Evolutionary conservation across 1,140 invertebrate genomes (phyloP), one percentile per base, ranked within the genome.

Genomic region (Nomia melanderi): DNA sequence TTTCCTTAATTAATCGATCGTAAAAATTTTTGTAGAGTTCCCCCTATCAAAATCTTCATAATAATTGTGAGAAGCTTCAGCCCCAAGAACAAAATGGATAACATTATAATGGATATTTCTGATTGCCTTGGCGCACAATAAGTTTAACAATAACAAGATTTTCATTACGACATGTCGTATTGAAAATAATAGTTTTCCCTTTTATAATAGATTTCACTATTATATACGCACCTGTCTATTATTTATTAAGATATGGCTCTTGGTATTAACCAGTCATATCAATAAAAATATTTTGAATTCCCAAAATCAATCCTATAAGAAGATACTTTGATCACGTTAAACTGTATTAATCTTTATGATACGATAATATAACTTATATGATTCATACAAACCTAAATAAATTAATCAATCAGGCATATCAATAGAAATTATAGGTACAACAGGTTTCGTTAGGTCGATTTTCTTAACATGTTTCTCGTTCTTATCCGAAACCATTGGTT

Each of bases 361-460:
- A n/a, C 17, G n/a, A 50, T n/a, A 8, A 50, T n/a, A 20, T 50
- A 7, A 50, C 20, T 8, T n/a, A 63, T 54, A 50, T 36, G n/a
- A 20, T 25, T 23, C 17, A 64, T 47, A 17, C 41, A 50, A 78
- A 86, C 82, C 78, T 70, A 77, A 66, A 56, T 69, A 65, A 79
- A 27, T 76, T 59, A 67, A 91, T 96, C 95, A 98, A 94, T 98
- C 97, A 20, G 97, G 97, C 94, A 96, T 96, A 85, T 98, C 96
- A 91, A 98, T 97, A 79, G 96, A 96, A 59, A 97, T 94, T 78
- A 97, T 96, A 86, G 96, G 97, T 91, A 97, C 95, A 75, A 97
- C 96, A 72, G 96, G 96, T 91, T 97, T 97, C 85, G 94, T 93
- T 29, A 94, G 91, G 92, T 96, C 96, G 82, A 95, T 95, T 88